phyloP scores from a whole-genome alignment of 2,113 vertebrate species.

The Dasypus novemcinctus region DNA sequence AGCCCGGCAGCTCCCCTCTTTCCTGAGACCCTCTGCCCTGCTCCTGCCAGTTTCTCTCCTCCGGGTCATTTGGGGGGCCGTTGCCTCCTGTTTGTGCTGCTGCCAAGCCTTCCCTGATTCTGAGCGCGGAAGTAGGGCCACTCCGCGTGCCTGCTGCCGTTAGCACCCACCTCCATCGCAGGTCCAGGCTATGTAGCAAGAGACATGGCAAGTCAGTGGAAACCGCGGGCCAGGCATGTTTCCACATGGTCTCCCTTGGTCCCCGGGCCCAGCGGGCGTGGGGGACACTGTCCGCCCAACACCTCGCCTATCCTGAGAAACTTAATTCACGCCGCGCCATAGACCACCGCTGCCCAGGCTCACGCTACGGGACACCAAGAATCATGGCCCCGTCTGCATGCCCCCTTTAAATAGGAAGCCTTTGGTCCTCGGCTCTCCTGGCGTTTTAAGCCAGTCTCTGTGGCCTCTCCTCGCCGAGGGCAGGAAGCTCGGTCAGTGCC shows the following conservation, averaged over 20 bases:
- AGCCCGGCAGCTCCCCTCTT: not conserved
- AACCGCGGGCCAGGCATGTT: not conserved
- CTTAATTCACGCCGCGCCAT: accelerated
- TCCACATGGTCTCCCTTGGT: not conserved
- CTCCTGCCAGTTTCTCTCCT: not conserved
- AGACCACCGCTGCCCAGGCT: not conserved
- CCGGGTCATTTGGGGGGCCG: not conserved
- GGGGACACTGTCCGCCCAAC: not conserved
- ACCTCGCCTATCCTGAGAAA: not conserved
- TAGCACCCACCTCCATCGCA: not conserved
- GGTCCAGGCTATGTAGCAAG: no score
- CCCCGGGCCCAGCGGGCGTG: not conserved
- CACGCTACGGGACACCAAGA: not conserved
- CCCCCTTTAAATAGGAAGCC: not conserved
- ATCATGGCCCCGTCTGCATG: accelerated
- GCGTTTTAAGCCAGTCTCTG: not conserved
- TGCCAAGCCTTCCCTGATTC: not conserved
- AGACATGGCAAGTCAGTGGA: not conserved
- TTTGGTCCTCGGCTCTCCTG: accelerated
- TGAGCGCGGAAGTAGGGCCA: not conserved
- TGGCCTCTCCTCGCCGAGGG: not conserved
- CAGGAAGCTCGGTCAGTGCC: not conserved
- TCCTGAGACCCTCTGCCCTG: not conserved
- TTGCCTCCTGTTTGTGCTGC: not conserved
- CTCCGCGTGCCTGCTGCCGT: not conserved